Base-by-base conservation (phyloP, 2,888 invertebrate species). In the Pristionchus fissidentatus region DNA sequence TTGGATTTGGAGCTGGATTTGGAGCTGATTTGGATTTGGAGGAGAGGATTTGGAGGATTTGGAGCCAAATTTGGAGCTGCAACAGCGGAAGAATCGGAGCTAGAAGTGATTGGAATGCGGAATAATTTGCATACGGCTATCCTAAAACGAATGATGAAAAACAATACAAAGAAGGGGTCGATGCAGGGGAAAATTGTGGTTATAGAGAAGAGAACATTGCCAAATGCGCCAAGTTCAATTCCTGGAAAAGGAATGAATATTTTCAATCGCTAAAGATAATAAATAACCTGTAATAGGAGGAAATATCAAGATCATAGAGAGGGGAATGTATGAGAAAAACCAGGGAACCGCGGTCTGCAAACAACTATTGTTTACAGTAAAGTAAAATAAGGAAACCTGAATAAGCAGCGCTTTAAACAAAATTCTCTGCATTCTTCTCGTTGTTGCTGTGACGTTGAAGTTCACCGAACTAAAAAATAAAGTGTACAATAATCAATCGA, bases 131-230 rank as follows among this genome's bases (percentile, higher is more conserved):
- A 32, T 7, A 77, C 75, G 49, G 75, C 75, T 3, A 46, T 32
- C 3, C 75, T 35, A 26, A 49, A 77, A 32, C 41, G 38, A 5
- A 77, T 49, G 29, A 77, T 77, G 49, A 49, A 77, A 41, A 29
- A 77, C 0, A 77, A 22, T 22, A 77, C 75, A 49, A 77, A 77
- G 8, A 77, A 49, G 4, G 75, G 49, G 32, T 77, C 75, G 49
- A 77, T 46, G 0, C 49, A 46, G 32, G 75, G 75, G 35, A 77
- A 77, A 32, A 77, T 77, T 19, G 75, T 49, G 29, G 75, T 77
- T n/a, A 41, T 46, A 22, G 49, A 19, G 19, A 49, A 8, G 32
- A 77, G 75, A 32, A 77, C 75, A 7, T 77, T 77, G n/a, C 75
- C 75, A 49, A 77, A 77, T 0, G 49, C 32, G 32, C 75, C 75